Conservation (phyloP, 2,113 vertebrate species). For the Heptranchias perlo region DNA sequence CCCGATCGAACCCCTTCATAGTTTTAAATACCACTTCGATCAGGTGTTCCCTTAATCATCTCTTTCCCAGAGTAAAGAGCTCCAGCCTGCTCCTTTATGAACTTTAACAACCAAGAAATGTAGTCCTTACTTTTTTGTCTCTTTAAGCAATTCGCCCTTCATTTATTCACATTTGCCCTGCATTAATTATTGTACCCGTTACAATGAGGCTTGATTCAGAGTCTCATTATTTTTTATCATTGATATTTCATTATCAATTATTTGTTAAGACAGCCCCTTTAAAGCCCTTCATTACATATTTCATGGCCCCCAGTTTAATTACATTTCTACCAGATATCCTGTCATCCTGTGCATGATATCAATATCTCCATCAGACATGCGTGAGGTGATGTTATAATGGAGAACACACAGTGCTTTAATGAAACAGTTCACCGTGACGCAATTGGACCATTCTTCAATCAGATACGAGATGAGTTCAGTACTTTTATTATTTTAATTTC, state of each 20-base stretch:
- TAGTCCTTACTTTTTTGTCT: neutral
- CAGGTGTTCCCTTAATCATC: too few relatives aligned
- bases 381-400: neutral
- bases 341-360: neutral
- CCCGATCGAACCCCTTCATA: neutral
- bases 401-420: neutral
- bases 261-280: neutral
- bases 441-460: neutral
- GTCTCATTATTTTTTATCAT: neutral
- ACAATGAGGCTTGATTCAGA: neutral
- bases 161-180: neutral
- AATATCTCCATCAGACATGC: too few relatives aligned
- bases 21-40: too few relatives aligned
- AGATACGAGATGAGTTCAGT: neutral
- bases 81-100: neutral
- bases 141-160: neutral
- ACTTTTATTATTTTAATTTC: conserved; percentile 13
- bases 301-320: neutral
- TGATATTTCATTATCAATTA: neutral
- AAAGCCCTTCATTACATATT: neutral
- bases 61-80: neutral
- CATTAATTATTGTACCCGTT: neutral
- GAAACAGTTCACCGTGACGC: neutral
- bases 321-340: neutral
- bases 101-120: neutral